These are phyloP conservation scores for Muscina levida DNA, from an alignment of 2,888 invertebrate genomes.

Conservation along the genomic window DNA sequence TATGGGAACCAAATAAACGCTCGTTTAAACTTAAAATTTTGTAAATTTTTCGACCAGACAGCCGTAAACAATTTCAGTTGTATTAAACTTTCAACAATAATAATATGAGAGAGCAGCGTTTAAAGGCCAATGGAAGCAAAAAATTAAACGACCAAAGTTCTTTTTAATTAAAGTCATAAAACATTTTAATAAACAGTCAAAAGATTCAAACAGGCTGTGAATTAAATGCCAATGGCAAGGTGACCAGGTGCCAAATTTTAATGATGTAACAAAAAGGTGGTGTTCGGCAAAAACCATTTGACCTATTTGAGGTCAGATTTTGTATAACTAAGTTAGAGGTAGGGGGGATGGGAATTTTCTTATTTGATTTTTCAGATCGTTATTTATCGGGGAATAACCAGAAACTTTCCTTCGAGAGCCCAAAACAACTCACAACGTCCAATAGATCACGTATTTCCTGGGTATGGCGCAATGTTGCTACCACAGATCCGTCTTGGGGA, in stretches of 20 bases:
- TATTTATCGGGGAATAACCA: no score
- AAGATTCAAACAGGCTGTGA: conserved; percentile 1
- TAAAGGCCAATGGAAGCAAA: conserved; percentile 11
- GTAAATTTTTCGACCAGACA: conserved; percentile 22
- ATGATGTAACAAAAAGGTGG: no score
- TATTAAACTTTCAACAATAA: conserved; percentile 47
- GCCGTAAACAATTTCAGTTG: conserved; percentile 25
- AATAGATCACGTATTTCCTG: no score
- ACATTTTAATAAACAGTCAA: conserved; percentile 63
- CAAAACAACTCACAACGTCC: no score
- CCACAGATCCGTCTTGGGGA: no score
- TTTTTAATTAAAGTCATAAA: conserved; percentile 68
- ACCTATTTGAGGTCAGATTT: no score
- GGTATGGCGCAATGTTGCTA: no score
- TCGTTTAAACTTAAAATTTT: conserved; percentile 46
- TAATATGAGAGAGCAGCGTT: conserved; percentile 18
- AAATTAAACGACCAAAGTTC: conserved; percentile 45
- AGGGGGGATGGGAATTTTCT: no score
- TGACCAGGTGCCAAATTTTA: conserved; percentile 33
- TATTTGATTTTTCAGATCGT: no score
- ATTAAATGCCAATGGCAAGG: neutral
- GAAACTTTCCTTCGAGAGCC: no score
- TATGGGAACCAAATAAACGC: conserved; percentile 37
- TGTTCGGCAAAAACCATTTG: no score
- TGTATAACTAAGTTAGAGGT: no score